Percentiles rank a stretch among this genome's conserved stretches.
Evolutionary conservation across 1,140 invertebrate genomes (phyloP).

Genomic region (Penaeus chinensis): DNA sequence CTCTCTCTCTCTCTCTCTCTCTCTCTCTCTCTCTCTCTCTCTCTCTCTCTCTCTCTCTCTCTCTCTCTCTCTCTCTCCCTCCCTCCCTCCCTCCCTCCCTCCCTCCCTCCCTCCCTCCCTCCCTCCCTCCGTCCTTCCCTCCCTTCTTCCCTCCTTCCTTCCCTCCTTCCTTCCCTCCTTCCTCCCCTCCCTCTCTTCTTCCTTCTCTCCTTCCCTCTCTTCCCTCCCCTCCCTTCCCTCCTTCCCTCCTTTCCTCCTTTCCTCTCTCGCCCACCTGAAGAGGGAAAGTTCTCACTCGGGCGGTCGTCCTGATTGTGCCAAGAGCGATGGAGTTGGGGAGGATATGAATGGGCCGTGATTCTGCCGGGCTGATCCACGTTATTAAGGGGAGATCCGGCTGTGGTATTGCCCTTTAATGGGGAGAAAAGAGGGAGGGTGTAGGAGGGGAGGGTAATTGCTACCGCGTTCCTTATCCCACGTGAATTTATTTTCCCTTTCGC

Average conservation of each 20-base stretch:
- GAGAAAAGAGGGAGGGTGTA: too few relatives aligned
- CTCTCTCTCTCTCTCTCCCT: neutral
- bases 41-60: neutral
- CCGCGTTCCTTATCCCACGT: neutral
- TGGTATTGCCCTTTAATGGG: too few relatives aligned
- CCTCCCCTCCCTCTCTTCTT: neutral
- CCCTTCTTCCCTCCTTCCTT: neutral
- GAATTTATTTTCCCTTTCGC: neutral
- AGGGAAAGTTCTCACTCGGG: too few relatives aligned
- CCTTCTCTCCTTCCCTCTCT: neutral
- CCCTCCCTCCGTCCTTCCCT: neutral
- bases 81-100: neutral
- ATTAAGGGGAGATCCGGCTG: too few relatives aligned
- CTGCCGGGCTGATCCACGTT: too few relatives aligned
- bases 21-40: conserved; percentile 5
- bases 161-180: neutral
- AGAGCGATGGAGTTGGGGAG: too few relatives aligned
- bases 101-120: neutral
- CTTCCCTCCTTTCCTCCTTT: too few relatives aligned
- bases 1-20: conserved; percentile 26
- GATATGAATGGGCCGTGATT: too few relatives aligned
- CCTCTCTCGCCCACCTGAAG: too few relatives aligned
- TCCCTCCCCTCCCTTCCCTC: too few relatives aligned
- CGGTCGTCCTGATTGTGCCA: too few relatives aligned
- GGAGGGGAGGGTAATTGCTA: too few relatives aligned